Percentiles rank a stretch among this genome's conserved stretches.
These are phyloP conservation scores for Embidobia sp. DNA, from an alignment of 2,888 invertebrate genomes.

Conservation along the genomic window DNA sequence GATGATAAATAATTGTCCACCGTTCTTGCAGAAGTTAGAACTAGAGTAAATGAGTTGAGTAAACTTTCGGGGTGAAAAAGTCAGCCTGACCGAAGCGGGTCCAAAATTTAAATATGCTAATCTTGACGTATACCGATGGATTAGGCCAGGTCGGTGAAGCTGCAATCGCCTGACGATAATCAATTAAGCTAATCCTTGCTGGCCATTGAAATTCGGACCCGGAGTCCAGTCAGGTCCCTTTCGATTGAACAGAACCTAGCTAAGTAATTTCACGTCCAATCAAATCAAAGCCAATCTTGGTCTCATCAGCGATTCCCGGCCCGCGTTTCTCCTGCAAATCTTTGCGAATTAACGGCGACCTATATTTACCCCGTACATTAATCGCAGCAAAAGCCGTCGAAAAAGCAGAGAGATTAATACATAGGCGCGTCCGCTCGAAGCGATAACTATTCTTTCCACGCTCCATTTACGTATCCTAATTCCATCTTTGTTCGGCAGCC, in stretches of 20 bases:
- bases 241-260: constrained; percentile 43
- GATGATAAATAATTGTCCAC: too few relatives aligned
- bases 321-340: constrained; percentile 37
- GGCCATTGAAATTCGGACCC: constrained; percentile 34
- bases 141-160: constrained; percentile 14
- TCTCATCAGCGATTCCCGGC: constrained; percentile 34
- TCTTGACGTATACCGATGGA: not conserved
- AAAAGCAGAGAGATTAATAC: constrained; percentile 11
- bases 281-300: constrained; percentile 43
- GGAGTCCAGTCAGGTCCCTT: constrained; percentile 43
- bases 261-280: constrained; percentile 49
- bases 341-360: constrained; percentile 42
- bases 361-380: constrained; percentile 42
- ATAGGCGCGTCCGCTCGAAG: constrained; percentile 20
- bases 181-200: constrained; percentile 30
- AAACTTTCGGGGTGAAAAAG: constrained; percentile 1
- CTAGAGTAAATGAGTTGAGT: not conserved
- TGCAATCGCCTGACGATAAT: constrained; percentile 14
- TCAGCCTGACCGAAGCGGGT: not conserved
- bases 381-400: constrained; percentile 18
- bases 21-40: too few relatives aligned
- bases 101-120: constrained; percentile 31
- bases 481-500: constrained; percentile 43
- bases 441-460: constrained; percentile 48
- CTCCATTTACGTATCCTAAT: constrained; percentile 53